These are phyloP conservation scores for Drosophila teissieri DNA, from an alignment of 1,140 invertebrate genomes.

Conservation along the genomic window DNA sequence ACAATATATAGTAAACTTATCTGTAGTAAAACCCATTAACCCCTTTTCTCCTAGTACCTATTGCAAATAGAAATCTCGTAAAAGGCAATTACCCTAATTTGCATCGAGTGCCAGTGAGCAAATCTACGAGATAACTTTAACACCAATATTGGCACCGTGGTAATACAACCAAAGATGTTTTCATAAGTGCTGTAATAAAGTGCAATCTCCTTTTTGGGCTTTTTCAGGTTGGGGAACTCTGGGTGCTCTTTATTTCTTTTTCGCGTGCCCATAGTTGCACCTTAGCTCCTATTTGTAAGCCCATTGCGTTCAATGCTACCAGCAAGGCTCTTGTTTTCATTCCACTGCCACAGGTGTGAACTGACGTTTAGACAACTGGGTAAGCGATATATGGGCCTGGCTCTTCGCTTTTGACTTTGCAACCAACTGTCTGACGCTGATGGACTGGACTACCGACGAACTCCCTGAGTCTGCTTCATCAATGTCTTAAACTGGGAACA, in stretches of 20 bases:
- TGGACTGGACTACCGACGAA: slow-evolving; percentile 35
- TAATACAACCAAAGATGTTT: slow-evolving; percentile 49
- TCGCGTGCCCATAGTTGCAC: slow-evolving; percentile 39
- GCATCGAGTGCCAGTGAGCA: slow-evolving; percentile 50
- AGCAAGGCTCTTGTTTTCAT: slow-evolving; percentile 9
- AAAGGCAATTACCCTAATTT: slow-evolving; percentile 69
- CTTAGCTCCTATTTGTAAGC: slow-evolving; percentile 27
- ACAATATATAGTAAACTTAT: slow-evolving; percentile 16
- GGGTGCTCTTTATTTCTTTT: slow-evolving; percentile 16
- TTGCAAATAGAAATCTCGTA: slow-evolving; percentile 49
- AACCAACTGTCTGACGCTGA: slow-evolving; percentile 32
- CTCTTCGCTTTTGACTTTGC: slow-evolving; percentile 4
- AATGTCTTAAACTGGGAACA: slow-evolving; percentile 24
- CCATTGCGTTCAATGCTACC: slow-evolving; percentile 19
- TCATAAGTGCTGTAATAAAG: slow-evolving; percentile 4
- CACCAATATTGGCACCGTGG: slow-evolving; percentile 41
- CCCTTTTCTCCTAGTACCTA: slow-evolving; percentile 2
- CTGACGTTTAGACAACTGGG: slow-evolving; percentile 54
- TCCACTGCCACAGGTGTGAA: slow-evolving; percentile 57
- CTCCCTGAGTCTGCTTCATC: slow-evolving; percentile 21
- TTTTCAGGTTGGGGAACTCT: background rate
- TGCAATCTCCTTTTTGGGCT: slow-evolving; percentile 2
- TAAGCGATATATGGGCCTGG: slow-evolving; percentile 59
- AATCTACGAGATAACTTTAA: no score
- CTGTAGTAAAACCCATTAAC: slow-evolving; percentile 10